A percentile compares a stretch with the other conserved stretches of the same genome.
These are phyloP conservation scores for Poeciliopsis gracilis DNA, from an alignment of 2,797 vertebrate genomes.

Conservation along the genomic window DNA sequence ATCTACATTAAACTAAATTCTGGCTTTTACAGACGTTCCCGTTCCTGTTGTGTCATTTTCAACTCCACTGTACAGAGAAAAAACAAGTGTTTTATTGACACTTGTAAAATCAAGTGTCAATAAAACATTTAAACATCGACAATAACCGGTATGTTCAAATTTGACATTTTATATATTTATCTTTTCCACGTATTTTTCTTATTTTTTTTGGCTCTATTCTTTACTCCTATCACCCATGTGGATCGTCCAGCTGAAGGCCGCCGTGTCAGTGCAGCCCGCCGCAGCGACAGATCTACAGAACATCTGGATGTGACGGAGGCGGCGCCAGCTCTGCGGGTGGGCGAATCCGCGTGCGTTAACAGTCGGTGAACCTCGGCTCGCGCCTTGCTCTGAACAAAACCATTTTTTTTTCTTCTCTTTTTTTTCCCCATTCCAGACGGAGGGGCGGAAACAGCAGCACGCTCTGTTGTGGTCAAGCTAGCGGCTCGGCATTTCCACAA, in stretches of 20 bases:
- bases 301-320: fast-evolving
- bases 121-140: background rate
- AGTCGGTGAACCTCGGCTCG: slow-evolving; percentile 4
- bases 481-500: slow-evolving; percentile 31
- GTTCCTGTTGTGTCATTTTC: background rate
- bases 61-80: background rate
- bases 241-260: background rate
- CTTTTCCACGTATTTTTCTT: background rate
- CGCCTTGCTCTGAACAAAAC: background rate
- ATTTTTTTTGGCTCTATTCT: background rate
- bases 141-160: background rate
- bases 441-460: slow-evolving; percentile 69
- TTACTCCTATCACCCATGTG: background rate
- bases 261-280: background rate
- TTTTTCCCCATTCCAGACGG: slow-evolving; percentile 42
- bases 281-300: slow-evolving; percentile 31
- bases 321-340: fast-evolving
- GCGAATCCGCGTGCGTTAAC: slow-evolving; percentile 22
- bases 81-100: no score
- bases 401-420: background rate
- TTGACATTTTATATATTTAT: background rate
- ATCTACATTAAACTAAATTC: background rate
- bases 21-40: background rate
- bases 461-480: slow-evolving; percentile 42
- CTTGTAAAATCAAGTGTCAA: background rate